phyloP scores from a whole-genome alignment of 2,888 invertebrate genomes.

The Meiosimyza decipiens region DNA sequence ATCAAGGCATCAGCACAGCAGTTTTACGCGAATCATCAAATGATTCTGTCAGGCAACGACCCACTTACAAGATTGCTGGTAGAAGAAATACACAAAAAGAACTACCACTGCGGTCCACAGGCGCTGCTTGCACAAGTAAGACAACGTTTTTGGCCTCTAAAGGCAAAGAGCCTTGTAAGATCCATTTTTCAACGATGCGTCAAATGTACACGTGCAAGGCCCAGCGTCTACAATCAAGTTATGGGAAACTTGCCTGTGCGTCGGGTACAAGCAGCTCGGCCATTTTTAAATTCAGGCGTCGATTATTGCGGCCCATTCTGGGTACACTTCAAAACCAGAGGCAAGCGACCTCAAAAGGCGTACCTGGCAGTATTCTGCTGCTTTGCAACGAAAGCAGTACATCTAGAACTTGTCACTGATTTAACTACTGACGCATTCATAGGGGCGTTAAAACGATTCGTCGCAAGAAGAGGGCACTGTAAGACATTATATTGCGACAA shows the following conservation, averaged over 20 bases:
- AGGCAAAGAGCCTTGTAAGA: too few relatives aligned
- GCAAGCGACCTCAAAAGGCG: conserved; percentile 28
- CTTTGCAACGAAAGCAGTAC: conserved; percentile 35
- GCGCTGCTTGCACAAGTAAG: background rate
- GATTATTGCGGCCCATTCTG: too few relatives aligned
- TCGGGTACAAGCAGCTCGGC: too few relatives aligned
- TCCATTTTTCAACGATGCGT: too few relatives aligned
- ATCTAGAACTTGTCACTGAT: conserved; percentile 35
- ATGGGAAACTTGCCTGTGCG: too few relatives aligned
- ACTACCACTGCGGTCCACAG: background rate
- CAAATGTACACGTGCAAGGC: too few relatives aligned
- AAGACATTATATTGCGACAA: too few relatives aligned
- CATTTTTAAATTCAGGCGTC: too few relatives aligned
- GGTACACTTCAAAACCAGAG: conserved; percentile 9
- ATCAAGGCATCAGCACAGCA: background rate
- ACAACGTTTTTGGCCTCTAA: too few relatives aligned
- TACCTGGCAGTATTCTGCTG: background rate
- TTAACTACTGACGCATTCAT: conserved; percentile 37
- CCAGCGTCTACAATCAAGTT: too few relatives aligned
- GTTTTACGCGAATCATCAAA: background rate
- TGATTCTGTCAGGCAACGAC: background rate
- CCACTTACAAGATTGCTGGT: background rate
- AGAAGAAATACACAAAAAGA: background rate
- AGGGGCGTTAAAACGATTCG: conserved; percentile 35
- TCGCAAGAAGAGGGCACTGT: conserved; percentile 26